A percentile compares a stretch with the other conserved stretches of the same genome.
Evolutionary conservation across 2,113 vertebrate species (phyloP).

Genomic region (Marmota flaviventris): DNA sequence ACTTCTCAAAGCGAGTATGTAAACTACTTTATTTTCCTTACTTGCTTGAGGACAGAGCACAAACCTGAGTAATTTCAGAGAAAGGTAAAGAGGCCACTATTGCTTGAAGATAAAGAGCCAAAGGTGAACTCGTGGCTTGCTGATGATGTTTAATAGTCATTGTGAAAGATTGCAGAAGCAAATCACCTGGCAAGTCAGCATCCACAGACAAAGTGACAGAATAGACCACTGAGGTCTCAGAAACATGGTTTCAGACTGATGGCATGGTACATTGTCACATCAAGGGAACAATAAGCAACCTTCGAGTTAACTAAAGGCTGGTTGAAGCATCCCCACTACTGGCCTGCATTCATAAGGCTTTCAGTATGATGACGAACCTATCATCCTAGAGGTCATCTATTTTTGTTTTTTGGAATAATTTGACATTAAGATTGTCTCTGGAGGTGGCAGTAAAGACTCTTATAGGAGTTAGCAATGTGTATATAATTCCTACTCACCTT

Average conservation of each 20-base stretch:
- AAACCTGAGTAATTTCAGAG: not conserved
- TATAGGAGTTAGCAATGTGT: not conserved
- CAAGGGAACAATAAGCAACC: not conserved
- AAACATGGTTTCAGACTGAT: not conserved
- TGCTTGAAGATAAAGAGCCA: not conserved
- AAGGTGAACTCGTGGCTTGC: not conserved
- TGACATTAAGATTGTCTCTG: not conserved
- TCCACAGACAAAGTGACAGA: not conserved
- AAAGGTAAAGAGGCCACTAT: not conserved
- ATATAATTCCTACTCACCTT: not conserved
- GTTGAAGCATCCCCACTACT: not conserved
- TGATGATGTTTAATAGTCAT: not conserved
- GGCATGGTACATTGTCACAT: not conserved
- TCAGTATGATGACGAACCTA: not conserved
- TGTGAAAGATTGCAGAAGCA: not conserved
- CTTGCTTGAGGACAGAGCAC: not conserved
- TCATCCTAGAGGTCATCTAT: not conserved
- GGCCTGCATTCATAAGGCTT: not conserved
- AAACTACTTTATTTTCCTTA: not conserved
- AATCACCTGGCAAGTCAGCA: not conserved
- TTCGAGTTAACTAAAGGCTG: not conserved
- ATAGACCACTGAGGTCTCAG: not conserved
- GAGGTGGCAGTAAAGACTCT: not conserved
- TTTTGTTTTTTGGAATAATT: not conserved
- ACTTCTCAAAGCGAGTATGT: not conserved